Conservation (phyloP, 2,888 invertebrate genomes). For the Volucella inanis region DNA sequence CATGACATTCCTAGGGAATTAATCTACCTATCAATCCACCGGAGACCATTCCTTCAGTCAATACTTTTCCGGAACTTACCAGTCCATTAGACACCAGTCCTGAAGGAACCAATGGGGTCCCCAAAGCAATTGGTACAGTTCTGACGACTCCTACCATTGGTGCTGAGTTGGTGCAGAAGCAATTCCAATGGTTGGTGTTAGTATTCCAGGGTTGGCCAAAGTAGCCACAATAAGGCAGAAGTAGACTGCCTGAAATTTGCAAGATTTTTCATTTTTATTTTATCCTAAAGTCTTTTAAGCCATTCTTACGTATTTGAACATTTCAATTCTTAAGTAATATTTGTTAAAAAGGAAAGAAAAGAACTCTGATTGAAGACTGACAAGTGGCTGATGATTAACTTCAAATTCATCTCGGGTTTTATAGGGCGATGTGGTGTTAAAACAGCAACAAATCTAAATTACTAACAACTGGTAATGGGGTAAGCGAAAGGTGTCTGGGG, state of each 20-base stretch:
- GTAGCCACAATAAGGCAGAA: conserved; percentile 47
- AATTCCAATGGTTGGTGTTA: conserved; percentile 42
- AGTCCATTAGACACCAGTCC: conserved; percentile 17
- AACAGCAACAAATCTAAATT: too few relatives aligned
- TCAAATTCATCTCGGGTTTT: neutral
- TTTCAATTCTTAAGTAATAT: conserved; percentile 22
- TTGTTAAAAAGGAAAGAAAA: neutral
- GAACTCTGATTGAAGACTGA: conserved; percentile 20
- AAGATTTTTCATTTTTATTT: neutral
- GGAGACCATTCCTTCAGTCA: neutral
- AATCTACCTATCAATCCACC: neutral
- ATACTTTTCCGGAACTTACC: conserved; percentile 3
- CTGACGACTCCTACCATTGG: conserved; percentile 21
- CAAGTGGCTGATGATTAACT: conserved; percentile 36
- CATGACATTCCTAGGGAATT: neutral
- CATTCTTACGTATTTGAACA: conserved; percentile 65
- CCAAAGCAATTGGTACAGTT: conserved; percentile 31
- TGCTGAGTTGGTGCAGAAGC: conserved; percentile 37
- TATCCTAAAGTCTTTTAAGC: neutral
- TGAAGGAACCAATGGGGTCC: conserved; percentile 2
- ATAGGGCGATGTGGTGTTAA: neutral
- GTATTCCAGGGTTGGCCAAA: conserved; percentile 51
- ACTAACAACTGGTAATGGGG: too few relatives aligned
- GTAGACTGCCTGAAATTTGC: conserved; percentile 34
- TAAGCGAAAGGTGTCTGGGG: too few relatives aligned